Conservation (phyloP, 2,888 invertebrate genomes). For the Oscheius sp. region DNA sequence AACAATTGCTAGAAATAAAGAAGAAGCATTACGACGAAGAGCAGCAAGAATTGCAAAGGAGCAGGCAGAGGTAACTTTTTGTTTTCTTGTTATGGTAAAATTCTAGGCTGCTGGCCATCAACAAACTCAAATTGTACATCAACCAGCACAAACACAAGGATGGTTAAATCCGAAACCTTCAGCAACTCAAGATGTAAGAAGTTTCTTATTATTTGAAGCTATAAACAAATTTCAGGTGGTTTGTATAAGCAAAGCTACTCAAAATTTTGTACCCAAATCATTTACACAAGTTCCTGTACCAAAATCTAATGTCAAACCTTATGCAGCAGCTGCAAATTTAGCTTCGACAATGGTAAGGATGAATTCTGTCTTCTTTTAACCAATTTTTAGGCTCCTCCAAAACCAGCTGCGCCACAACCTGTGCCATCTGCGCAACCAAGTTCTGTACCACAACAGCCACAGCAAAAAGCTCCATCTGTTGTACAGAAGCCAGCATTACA, state of each 20-base stretch:
- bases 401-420: too few relatives aligned
- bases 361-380: not conserved
- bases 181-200: not conserved
- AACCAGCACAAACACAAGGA: too few relatives aligned
- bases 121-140: not conserved
- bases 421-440: not conserved
- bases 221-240: not conserved
- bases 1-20: conserved; percentile 53
- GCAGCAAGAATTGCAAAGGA: conserved; percentile 40
- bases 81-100: not conserved
- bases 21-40: conserved; percentile 48
- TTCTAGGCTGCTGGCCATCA: not conserved
- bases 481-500: not conserved
- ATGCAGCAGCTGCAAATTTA: not conserved
- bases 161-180: not conserved
- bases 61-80: conserved; percentile 27
- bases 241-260: not conserved
- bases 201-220: too few relatives aligned
- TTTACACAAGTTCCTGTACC: not conserved
- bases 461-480: not conserved
- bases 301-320: not conserved
- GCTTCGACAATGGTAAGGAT: not conserved
- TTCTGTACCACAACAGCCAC: not conserved
- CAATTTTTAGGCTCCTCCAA: not conserved
- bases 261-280: not conserved